Evolutionary conservation across 2,888 invertebrate species (phyloP).

Genomic region (Melangyna quadrimaculata): DNA sequence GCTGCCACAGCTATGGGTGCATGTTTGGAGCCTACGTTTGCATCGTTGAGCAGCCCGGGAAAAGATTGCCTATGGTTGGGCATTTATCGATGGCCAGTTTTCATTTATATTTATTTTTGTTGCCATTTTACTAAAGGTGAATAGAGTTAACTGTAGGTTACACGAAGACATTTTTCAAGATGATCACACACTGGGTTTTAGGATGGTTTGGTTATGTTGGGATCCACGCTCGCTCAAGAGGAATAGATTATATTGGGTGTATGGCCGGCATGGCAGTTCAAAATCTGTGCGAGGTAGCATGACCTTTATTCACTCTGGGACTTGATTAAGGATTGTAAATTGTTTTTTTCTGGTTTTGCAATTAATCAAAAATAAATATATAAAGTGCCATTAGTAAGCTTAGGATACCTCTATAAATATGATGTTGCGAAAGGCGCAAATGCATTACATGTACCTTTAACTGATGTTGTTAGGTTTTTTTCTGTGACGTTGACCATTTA

Average conservation of each 20-base stretch:
- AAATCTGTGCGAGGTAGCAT: conserved; percentile 51
- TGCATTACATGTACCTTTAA: too few relatives aligned
- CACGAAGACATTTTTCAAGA: conserved; percentile 67
- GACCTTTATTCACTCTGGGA: conserved; percentile 26
- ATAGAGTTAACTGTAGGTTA: conserved; percentile 68
- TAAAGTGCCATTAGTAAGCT: neutral
- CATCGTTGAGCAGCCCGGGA: conserved; percentile 27
- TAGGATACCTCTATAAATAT: neutral
- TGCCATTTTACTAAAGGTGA: conserved; percentile 32
- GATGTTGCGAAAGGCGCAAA: neutral
- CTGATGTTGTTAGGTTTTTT: neutral
- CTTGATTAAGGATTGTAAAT: conserved; percentile 34
- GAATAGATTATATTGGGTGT: conserved; percentile 44
- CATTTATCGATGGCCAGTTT: conserved; percentile 68
- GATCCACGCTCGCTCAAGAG: neutral
- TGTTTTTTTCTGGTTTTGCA: conserved; percentile 3
- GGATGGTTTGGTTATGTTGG: neutral
- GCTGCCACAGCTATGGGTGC: neutral
- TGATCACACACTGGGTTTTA: conserved; percentile 51
- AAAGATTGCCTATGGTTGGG: conserved; percentile 56
- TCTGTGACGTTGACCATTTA: neutral
- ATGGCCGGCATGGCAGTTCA: conserved; percentile 37
- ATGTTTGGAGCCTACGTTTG: conserved; percentile 44
- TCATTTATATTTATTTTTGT: conserved; percentile 55
- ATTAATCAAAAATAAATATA: conserved; percentile 12